Percentiles rank a stretch among this genome's conserved stretches.
Evolutionary conservation across 2,888 invertebrate genomes (phyloP).

Genomic region (Sinhomidia bicolor): DNA sequence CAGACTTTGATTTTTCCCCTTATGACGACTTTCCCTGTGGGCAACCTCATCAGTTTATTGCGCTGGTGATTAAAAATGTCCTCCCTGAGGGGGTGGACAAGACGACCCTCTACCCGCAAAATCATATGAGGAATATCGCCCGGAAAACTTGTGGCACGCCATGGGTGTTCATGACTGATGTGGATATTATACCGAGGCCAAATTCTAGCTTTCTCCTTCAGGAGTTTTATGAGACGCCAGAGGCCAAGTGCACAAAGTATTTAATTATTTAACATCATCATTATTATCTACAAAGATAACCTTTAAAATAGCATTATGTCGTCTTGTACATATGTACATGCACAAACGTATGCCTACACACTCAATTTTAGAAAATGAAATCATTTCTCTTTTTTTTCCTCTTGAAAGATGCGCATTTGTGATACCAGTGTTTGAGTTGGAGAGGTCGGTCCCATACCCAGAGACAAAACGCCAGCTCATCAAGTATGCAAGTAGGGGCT

Average conservation of each 20-base stretch:
- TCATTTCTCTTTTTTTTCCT: not conserved
- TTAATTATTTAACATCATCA: not conserved
- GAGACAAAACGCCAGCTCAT: conserved; percentile 90
- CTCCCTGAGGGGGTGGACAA: conserved; percentile 81
- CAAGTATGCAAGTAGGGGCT: conserved; percentile 88
- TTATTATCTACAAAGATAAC: not conserved
- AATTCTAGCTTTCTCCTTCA: conserved; percentile 87
- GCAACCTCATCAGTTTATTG: conserved; percentile 86
- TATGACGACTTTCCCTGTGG: conserved; percentile 84
- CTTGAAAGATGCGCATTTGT: conserved; percentile 89
- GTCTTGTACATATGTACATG: not conserved
- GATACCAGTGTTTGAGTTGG: conserved; percentile 94
- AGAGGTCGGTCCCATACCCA: conserved; percentile 90
- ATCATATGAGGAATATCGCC: conserved; percentile 93
- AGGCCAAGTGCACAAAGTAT: conserved; percentile 79
- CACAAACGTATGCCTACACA: not conserved
- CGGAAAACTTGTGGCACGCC: conserved; percentile 90
- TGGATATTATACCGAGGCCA: conserved; percentile 92
- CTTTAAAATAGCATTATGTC: not conserved
- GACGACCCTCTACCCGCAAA: conserved; percentile 89
- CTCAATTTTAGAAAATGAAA: not conserved
- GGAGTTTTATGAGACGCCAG: conserved; percentile 78
- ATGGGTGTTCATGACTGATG: conserved; percentile 92
- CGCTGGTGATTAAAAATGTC: conserved; percentile 85
- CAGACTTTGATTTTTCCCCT: conserved; percentile 52